Percentiles rank a stretch among this genome's conserved stretches.
phyloP scores from a whole-genome alignment of 2,113 vertebrate species.

The Lepisosteus oculatus region DNA sequence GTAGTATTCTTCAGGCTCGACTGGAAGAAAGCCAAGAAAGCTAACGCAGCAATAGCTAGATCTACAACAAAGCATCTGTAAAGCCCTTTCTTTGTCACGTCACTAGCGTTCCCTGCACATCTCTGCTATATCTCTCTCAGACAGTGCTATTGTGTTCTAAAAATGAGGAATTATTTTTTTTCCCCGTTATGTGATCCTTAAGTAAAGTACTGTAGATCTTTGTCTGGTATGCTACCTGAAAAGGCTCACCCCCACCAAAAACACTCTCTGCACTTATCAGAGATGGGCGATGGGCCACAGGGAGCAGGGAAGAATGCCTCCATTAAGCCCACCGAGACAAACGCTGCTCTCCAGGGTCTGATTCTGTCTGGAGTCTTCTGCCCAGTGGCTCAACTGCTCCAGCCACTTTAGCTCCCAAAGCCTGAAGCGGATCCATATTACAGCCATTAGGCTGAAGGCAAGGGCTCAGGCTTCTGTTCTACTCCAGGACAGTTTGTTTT shows the following conservation, averaged over 20 bases:
- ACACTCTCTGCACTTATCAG: not conserved
- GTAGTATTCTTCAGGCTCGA: too few species aligned
- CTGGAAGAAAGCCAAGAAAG: too few species aligned
- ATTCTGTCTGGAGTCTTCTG: not conserved
- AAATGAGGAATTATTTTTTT: too few species aligned
- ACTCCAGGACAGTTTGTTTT: slow-evolving; percentile 27
- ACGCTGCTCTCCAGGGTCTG: not conserved
- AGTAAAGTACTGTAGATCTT: slow-evolving; percentile 6
- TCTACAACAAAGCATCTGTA: too few species aligned
- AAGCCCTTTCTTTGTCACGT: too few species aligned
- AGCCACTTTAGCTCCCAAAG: slow-evolving; percentile 18
- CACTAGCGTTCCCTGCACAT: too few species aligned
- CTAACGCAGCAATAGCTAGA: too few species aligned
- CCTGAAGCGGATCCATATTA: slow-evolving; percentile 35
- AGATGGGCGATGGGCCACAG: not conserved
- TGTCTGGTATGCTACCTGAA: not conserved
- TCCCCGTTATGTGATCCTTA: not conserved
- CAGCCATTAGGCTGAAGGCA: slow-evolving; percentile 23
- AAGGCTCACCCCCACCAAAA: not conserved
- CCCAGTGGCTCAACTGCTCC: slow-evolving; percentile 13
- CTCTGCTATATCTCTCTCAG: too few species aligned
- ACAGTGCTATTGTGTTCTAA: too few species aligned
- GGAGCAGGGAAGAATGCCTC: slow-evolving; percentile 3
- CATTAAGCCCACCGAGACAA: slow-evolving; percentile 3
- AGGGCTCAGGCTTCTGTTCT: slow-evolving; percentile 9